Conservation (phyloP, 1,140 invertebrate species). For the Papilio polyxenes region DNA sequence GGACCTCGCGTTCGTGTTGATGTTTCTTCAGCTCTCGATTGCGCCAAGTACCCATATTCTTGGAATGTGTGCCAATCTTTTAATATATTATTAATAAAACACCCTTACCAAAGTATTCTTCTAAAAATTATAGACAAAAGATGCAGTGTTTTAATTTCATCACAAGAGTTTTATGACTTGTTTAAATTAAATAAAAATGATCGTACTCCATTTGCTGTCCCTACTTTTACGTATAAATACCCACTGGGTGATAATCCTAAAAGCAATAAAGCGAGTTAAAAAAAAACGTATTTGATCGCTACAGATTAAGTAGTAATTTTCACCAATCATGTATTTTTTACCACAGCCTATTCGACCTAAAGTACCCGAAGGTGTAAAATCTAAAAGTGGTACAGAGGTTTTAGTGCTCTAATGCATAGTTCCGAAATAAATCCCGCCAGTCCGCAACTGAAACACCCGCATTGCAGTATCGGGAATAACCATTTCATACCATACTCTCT, state of each 20-base stretch:
- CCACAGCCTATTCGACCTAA: not conserved
- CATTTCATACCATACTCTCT: not conserved
- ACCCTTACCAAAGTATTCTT: not conserved
- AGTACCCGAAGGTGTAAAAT: not conserved
- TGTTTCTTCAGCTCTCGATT: not conserved
- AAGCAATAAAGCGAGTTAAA: too few relatives aligned
- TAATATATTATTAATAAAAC: not conserved
- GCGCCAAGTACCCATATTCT: not conserved
- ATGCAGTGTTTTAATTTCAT: too few relatives aligned
- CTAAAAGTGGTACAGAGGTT: not conserved
- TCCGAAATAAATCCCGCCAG: not conserved
- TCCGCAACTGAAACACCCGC: conserved; percentile 16
- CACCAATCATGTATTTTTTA: not conserved
- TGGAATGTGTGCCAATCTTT: not conserved
- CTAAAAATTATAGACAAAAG: too few relatives aligned
- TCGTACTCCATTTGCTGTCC: too few relatives aligned
- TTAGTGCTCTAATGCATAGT: not conserved
- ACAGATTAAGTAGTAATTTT: too few relatives aligned
- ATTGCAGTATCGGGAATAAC: conserved; percentile 28
- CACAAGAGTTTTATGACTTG: too few relatives aligned
- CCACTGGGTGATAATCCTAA: too few relatives aligned
- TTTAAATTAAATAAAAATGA: too few relatives aligned
- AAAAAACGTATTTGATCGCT: too few relatives aligned
- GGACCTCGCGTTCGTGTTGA: conserved; percentile 19
- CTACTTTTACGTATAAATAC: too few relatives aligned